phyloP scores from a whole-genome alignment of 2,888 invertebrate species.

The Pterobdella sp. region DNA sequence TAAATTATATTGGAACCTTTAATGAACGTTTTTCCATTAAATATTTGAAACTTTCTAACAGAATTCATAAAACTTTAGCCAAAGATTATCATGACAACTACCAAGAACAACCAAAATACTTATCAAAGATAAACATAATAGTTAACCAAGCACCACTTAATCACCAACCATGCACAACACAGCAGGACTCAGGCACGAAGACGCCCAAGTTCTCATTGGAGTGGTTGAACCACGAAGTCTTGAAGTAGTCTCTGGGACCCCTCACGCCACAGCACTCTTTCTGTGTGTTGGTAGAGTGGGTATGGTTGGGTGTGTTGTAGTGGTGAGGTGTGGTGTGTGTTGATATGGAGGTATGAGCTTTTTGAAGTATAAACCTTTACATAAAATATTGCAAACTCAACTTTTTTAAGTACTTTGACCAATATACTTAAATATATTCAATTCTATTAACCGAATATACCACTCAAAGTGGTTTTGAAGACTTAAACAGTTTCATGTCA shows the following conservation, averaged over 20 bases:
- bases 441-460: too few species aligned
- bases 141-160: not conserved
- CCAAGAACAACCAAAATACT: not conserved
- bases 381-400: too few species aligned
- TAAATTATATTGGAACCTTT: not conserved
- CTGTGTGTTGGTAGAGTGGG: too few species aligned
- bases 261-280: constrained; percentile 31
- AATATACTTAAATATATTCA: too few species aligned
- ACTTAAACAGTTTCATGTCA: too few species aligned
- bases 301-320: not conserved
- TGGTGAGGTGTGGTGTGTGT: not conserved
- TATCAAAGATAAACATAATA: not conserved
- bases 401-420: too few species aligned
- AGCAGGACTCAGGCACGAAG: constrained; percentile 32
- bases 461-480: too few species aligned
- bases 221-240: constrained; percentile 32
- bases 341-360: not conserved
- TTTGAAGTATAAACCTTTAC: too few species aligned
- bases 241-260: constrained; percentile 31
- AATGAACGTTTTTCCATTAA: too few species aligned
- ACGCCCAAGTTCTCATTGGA: constrained; percentile 23
- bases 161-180: constrained; percentile 17
- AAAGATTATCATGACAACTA: not conserved
- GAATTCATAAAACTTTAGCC: too few species aligned
- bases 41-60: too few species aligned